Base-by-base conservation (phyloP, 2,888 invertebrate species). In the Brachylomia viminalis region DNA sequence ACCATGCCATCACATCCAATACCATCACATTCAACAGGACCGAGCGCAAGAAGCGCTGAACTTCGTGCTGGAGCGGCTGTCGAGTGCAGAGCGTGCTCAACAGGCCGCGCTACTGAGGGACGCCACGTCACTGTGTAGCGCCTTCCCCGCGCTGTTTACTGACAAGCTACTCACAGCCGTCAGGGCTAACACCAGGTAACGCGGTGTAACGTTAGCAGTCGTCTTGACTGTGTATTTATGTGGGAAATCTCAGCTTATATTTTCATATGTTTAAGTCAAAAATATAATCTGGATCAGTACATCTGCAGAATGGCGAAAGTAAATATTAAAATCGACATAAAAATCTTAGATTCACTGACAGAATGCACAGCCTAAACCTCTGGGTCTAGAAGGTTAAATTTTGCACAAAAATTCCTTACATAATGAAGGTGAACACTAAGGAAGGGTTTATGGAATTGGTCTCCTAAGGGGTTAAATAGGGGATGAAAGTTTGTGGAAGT, bases 21-120 rank as follows among this genome's bases (percentile, higher is more conserved):
- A 20, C 13, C 27, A 47, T 33, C 1, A 1, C 1, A 17, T 20
- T 30, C 0, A 15, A 0, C 87, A 98, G 98, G 98, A 98, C 83
- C 97, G 98, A 78, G 99, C 98, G 0, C 98, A 98, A 91, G 98
- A 98, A 89, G 98, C 98, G 13, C 93, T 99, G 84, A 98, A 98
- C 94, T 98, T 98, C 94, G 98, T 99, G 76, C 97, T 98, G 86
- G 98, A 98, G 91, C 97, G 98, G 88, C 95, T 98, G 86, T 97
- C 97, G 74, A 97, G 97, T 84, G 98, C 97, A 13, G 98, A 98
- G 92, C 97, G 98, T 86, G 97, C 97, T 56, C 97, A 97, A 79
- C 98, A 98, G 92, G 97, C 98, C 58, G 97, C 98, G 47, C 95
- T 99, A 83, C 95, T 99, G 89, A 97, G 98, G 80, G 98, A 98